These are phyloP conservation scores for Coecobrya sp. DNA, from an alignment of 2,888 invertebrate species.

Conservation along the genomic window DNA sequence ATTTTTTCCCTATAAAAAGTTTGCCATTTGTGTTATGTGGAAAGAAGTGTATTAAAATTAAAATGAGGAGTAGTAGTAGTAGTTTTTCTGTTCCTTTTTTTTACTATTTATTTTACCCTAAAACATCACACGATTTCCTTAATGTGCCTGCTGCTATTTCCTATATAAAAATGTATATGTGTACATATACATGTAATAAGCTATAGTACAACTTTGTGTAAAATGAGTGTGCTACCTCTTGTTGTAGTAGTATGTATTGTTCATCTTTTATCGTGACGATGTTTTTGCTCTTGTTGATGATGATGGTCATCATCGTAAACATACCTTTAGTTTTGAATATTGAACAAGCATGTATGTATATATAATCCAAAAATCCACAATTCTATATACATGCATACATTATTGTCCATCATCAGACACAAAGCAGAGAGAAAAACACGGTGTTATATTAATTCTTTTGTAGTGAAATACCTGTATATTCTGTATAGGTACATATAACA, in stretches of 20 bases:
- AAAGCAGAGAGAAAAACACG: background rate
- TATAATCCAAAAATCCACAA: background rate
- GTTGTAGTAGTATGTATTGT: too few species aligned
- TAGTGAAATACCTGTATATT: background rate
- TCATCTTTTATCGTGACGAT: constrained; percentile 59
- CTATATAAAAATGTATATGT: background rate
- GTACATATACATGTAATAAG: too few species aligned
- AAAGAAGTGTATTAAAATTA: too few species aligned
- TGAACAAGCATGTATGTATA: constrained; percentile 41
- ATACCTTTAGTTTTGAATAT: constrained; percentile 37
- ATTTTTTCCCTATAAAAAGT: too few species aligned
- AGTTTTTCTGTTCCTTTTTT: constrained; percentile 22
- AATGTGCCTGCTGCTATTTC: constrained; percentile 27
- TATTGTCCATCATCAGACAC: background rate
- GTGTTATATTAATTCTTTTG: background rate
- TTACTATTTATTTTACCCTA: constrained; percentile 38
- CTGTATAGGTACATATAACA: too few species aligned
- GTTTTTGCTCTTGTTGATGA: constrained; percentile 29
- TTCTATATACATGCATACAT: background rate
- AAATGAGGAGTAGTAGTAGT: constrained; percentile 25
- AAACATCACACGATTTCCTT: constrained; percentile 50
- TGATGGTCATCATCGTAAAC: constrained; percentile 51
- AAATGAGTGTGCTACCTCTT: background rate
- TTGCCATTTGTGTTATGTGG: too few species aligned
- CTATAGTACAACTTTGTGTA: background rate